phyloP scores from a whole-genome alignment of 1,140 invertebrate genomes.

The Phymorhynchus buccinoides region DNA sequence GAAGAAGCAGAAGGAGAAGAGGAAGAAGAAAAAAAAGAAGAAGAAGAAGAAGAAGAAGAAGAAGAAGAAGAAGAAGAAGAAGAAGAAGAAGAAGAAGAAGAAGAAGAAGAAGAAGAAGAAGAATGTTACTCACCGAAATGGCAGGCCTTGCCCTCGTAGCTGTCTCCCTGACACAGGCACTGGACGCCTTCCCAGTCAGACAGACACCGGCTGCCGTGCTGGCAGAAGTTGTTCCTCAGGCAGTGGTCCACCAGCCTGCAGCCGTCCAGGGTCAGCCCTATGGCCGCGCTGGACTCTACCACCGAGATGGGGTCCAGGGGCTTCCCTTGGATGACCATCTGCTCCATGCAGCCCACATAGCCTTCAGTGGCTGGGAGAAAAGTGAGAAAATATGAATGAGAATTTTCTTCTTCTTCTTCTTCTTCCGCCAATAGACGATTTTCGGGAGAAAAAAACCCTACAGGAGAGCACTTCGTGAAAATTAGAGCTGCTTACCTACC shows the following conservation, averaged over 20 bases:
- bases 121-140: conserved; percentile 84
- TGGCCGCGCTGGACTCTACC: conserved; percentile 82
- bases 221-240: conserved; percentile 88
- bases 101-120: neutral
- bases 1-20: no score
- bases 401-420: no score
- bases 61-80: neutral
- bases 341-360: conserved; percentile 90
- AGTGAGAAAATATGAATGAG: no score
- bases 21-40: neutral
- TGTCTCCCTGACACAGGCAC: conserved; percentile 90
- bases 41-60: neutral
- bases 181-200: conserved; percentile 87
- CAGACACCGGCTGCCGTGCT: conserved; percentile 91
- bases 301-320: conserved; percentile 84
- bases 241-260: conserved; percentile 91
- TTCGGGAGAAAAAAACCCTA: no score
- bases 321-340: conserved; percentile 86
- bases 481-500: no score
- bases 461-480: no score
- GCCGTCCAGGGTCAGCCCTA: conserved; percentile 90
- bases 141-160: conserved; percentile 90
- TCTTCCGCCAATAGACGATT: no score
- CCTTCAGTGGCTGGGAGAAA: conserved; percentile 74
- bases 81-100: neutral